phyloP scores from a whole-genome alignment of 2,797 vertebrate species.

The Potorous gilbertii region DNA sequence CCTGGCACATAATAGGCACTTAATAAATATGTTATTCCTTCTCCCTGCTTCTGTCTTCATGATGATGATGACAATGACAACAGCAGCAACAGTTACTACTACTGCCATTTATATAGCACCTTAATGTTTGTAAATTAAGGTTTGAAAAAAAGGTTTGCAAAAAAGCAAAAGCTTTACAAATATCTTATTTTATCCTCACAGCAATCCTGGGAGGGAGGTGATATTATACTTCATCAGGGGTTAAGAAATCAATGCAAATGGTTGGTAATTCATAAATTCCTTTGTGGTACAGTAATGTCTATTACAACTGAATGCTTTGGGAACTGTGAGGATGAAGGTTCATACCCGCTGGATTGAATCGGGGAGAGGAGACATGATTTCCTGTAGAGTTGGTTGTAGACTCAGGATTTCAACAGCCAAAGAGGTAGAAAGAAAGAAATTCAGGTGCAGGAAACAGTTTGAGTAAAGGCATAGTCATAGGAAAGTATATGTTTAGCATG shows the following conservation, averaged over 20 bases:
- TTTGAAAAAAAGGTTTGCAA: too few species aligned
- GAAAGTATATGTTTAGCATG: background rate
- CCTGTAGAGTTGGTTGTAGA: background rate
- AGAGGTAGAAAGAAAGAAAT: background rate
- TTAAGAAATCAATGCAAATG: background rate
- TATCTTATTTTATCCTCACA: background rate
- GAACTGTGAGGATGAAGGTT: background rate
- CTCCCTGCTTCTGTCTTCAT: background rate
- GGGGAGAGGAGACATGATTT: background rate
- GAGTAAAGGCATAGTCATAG: background rate
- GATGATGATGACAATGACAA: too few species aligned
- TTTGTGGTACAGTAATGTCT: background rate
- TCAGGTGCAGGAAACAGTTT: background rate
- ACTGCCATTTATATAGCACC: background rate
- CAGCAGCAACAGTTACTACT: too few species aligned
- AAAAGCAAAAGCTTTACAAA: too few species aligned
- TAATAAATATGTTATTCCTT: background rate
- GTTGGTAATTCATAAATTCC: background rate
- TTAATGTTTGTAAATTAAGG: background rate
- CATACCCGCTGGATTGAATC: background rate
- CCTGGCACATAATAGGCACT: background rate
- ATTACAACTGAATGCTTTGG: background rate
- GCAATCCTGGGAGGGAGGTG: background rate
- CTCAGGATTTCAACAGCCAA: background rate
- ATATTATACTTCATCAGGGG: background rate